These are phyloP conservation scores for Notothenia rossii DNA, from an alignment of 2,113 vertebrate species.

Conservation along the genomic window DNA sequence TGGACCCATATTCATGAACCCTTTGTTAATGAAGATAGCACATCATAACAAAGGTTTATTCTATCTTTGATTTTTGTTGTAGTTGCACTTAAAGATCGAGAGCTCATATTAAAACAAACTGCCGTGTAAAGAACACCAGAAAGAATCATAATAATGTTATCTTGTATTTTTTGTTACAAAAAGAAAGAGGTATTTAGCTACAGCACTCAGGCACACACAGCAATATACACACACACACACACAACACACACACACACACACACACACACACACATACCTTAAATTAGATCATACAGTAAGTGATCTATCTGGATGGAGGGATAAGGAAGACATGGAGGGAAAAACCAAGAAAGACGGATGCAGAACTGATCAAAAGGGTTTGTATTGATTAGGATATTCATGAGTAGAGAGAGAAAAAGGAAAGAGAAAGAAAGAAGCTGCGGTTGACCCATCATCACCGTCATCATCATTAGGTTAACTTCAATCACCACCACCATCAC, in stretches of 20 bases:
- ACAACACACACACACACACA: slow-evolving; percentile 9
- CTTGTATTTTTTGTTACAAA: too few species aligned
- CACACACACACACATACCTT: neutral
- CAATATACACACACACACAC: too few species aligned
- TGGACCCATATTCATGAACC: too few species aligned
- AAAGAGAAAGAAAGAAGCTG: neutral
- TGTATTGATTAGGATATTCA: slow-evolving; percentile 58
- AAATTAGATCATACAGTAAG: slow-evolving; percentile 38
- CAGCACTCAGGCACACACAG: too few species aligned
- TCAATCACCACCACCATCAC: neutral
- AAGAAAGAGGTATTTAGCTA: neutral
- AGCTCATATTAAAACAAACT: neutral
- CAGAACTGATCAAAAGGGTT: slow-evolving; percentile 37
- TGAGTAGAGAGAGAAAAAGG: neutral
- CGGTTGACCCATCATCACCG: neutral
- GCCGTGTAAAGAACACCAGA: too few species aligned
- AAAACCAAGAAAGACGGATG: slow-evolving; percentile 3
- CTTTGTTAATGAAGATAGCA: too few species aligned
- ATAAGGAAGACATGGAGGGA: neutral
- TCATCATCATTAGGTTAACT: slow-evolving; percentile 3
- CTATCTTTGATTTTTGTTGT: neutral
- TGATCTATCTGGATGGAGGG: slow-evolving; percentile 17
- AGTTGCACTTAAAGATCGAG: neutral
- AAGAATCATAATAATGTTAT: too few species aligned
- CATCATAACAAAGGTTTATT: too few species aligned